These are phyloP conservation scores for Aphidius ervi DNA, from an alignment of 1,140 invertebrate species.

Conservation along the genomic window DNA sequence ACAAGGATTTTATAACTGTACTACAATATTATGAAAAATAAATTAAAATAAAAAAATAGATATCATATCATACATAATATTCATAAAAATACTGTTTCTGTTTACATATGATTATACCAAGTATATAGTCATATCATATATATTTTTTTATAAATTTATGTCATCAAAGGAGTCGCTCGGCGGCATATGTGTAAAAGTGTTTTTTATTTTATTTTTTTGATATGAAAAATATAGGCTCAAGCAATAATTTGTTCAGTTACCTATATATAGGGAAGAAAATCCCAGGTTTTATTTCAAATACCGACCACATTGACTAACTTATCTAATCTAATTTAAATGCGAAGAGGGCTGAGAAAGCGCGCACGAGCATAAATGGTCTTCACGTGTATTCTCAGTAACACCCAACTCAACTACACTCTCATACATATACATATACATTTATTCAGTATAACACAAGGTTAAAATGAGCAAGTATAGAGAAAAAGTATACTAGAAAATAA, in stretches of 20 bases:
- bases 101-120: too few relatives aligned
- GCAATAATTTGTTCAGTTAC: not conserved
- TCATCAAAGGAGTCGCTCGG: too few relatives aligned
- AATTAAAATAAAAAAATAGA: too few relatives aligned
- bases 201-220: too few relatives aligned
- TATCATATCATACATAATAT: too few relatives aligned
- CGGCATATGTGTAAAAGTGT: too few relatives aligned
- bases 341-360: constrained; percentile 17
- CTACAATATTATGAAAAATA: too few relatives aligned
- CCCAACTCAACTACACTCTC: constrained; percentile 15
- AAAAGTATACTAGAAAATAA: constrained; percentile 7
- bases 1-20: too few relatives aligned
- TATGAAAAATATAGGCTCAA: too few relatives aligned
- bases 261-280: constrained; percentile 27
- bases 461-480: not conserved
- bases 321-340: constrained; percentile 49
- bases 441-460: not conserved
- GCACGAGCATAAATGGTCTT: not conserved
- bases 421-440: constrained; percentile 3
- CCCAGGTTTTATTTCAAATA: constrained; percentile 46
- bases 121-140: too few relatives aligned
- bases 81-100: too few relatives aligned
- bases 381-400: constrained; percentile 16
- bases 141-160: too few relatives aligned
- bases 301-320: constrained; percentile 50